phyloP scores from a whole-genome alignment of 2,888 invertebrate species.

The Synergus japonicus region DNA sequence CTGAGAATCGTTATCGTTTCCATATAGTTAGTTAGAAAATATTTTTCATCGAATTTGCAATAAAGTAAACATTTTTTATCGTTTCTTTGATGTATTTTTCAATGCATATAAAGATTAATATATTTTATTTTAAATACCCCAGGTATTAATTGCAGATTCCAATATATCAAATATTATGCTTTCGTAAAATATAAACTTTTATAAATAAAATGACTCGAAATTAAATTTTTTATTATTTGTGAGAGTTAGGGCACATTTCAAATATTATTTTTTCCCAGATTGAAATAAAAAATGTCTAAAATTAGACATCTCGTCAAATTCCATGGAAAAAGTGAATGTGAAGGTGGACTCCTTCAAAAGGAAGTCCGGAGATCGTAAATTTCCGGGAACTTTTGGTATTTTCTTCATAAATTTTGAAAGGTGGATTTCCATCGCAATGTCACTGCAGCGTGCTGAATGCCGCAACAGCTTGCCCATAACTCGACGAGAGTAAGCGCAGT shows the following conservation, averaged over 20 bases:
- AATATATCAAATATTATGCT: neutral
- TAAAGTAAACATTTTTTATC: neutral
- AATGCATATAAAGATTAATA: no score
- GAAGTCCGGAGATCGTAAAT: neutral
- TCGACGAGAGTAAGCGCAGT: slow-evolving; percentile 26
- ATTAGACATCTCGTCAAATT: no score
- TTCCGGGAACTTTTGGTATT: slow-evolving; percentile 23
- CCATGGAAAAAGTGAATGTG: neutral
- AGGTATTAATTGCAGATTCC: neutral
- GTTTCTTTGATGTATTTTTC: neutral
- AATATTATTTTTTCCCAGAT: no score
- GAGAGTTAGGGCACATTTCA: no score
- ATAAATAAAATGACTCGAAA: no score
- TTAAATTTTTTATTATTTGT: no score
- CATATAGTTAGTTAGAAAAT: neutral
- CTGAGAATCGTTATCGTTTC: no score
- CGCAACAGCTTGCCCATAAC: slow-evolving; percentile 41
- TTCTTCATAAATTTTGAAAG: slow-evolving; percentile 30
- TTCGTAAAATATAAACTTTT: no score
- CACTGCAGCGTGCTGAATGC: slow-evolving; percentile 29
- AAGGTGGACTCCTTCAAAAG: neutral
- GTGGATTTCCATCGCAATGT: slow-evolving; percentile 28
- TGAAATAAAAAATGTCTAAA: no score
- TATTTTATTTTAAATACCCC: no score
- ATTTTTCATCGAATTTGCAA: neutral